Base-by-base conservation (phyloP, 2,113 vertebrate species). In the Gymnorhina tibicen region DNA sequence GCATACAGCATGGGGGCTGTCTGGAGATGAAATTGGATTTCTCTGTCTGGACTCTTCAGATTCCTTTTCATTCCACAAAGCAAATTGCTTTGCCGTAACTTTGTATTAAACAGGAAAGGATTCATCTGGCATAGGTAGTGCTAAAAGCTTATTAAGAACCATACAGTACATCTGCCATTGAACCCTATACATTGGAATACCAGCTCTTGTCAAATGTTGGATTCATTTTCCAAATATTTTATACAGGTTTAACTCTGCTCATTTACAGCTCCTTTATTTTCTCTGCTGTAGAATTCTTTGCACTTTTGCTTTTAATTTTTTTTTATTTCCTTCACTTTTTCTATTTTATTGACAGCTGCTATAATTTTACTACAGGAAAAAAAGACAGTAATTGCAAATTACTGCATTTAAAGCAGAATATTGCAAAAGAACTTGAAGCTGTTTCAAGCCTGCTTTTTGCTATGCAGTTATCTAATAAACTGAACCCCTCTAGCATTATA, bases 1-100 rank as follows among this genome's bases (percentile, higher is more conserved):
- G 47, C 74, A 84, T 82, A 85, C 21, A 96, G 66, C 9, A 10
- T 79, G 75, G 62, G 89, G 81, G n/a, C 78, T 96, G 88, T 95
- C 96, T 97, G 91, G 95, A 95, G 91, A 97, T 97, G 89, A 98
- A 98, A 98, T 92, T 98, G 96, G 94, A 97, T 98, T 97, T 97
- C 77, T 96, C 94, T 96, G 81, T 95, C 97, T 98, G 86, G 79
- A 39, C 79, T 91, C 60, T 94, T 68, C 76, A 96, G 89, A 96
- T 95, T 97, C 95, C 33, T 87, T 97, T 97, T 97, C 96, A 98
- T 97, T 97, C 78, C 88, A 94, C 88, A 97, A 96, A 98, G 93
- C 74, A 97, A 98, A 98, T 98, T 97, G 92, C 85, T 97, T 98
- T 97, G 87, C 55, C 2, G 28, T 95, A 82, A 68, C 39, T 66